Base-by-base conservation (phyloP, 2,113 vertebrate genomes). In the Peromyscus maniculatus region DNA sequence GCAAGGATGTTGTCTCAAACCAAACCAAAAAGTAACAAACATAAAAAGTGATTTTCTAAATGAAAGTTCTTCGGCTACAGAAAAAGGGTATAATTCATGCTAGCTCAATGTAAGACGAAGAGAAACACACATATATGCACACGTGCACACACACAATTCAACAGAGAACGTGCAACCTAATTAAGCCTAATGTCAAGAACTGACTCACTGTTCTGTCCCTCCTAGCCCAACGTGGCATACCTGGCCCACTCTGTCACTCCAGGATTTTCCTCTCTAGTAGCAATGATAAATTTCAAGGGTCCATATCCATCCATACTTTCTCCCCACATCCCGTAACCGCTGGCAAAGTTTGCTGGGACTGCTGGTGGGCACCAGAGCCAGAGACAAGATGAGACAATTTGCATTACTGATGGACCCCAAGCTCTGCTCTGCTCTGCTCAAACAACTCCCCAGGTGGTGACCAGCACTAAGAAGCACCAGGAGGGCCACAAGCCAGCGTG, bases 151-250 rank as follows among this genome's bases (percentile, higher is more conserved):
- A 83, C 9, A 43, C 39, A 79, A 83, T 57, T 90, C 46, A 57
- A 62, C 49, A 95, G 72, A 89, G n/a, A 88, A 93, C 24, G 21
- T 66, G n/a, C 71, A 97, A 93, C 64, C 46, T 79, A 92, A 79
- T 82, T 55, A 94, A 71, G 24, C 64, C 77, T 43, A n/a, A 66
- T 84, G 77, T 93, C 87, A 94, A 95, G 91, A 78, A 83, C n/a
- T 52, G 79, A 88, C 33, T 91, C 52, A 26, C 22, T 69, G 36
- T 46, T 59, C 62, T 71, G 26, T 71, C 71, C 62, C 88, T 92
- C 39, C 52, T 52, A 64, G 71, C 19, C 94, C 69, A 89, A 95
- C 64, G 36, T 69, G 67, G 95, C 69, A 80, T 16, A 46, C 91
- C 1, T 97, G 88, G 91, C 79, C 84, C 64, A 57, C 36, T 84